Percentiles rank a stretch among this genome's conserved stretches.
phyloP scores from a whole-genome alignment of 2,113 vertebrate species.

The Tringa solitaria region DNA sequence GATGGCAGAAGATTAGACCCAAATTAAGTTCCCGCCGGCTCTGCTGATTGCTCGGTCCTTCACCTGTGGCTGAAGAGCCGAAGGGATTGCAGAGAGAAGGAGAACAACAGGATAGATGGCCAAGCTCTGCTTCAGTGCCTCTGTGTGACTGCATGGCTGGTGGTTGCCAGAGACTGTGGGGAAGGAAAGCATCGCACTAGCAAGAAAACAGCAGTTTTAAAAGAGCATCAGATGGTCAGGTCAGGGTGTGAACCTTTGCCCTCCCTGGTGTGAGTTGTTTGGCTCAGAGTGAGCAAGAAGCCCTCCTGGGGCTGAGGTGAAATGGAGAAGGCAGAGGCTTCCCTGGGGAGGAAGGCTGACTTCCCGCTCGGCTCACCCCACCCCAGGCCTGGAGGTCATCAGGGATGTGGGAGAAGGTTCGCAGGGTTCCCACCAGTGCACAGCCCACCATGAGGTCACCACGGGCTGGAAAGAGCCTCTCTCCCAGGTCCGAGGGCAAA shows the following conservation, averaged over 20 bases:
- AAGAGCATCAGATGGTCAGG: not conserved
- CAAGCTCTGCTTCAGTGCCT: not conserved
- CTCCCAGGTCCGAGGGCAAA: not conserved
- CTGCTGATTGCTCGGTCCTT: not conserved
- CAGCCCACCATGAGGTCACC: not conserved
- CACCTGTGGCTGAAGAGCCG: not conserved
- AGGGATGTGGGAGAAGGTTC: not conserved
- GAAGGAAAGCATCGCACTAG: not conserved
- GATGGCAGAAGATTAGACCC: not conserved
- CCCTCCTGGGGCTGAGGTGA: rapidly evolving
- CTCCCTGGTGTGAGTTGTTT: rapidly evolving
- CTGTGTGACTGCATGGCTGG: rapidly evolving
- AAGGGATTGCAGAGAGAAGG: not conserved
- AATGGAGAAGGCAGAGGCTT: not conserved
- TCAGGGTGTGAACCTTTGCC: not conserved
- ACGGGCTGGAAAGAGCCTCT: not conserved
- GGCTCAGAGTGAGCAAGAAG: rapidly evolving
- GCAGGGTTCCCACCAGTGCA: not conserved
- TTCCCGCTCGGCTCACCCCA: not conserved
- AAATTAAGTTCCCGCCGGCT: not conserved
- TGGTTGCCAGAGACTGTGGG: rapidly evolving
- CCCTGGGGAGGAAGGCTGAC: not conserved
- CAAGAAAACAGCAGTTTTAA: not conserved
- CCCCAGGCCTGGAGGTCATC: rapidly evolving
- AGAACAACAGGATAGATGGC: not conserved